Percentiles rank a stretch among this genome's conserved stretches.
Conservation (phyloP, 2,888 invertebrate species). For the Drosophila borealis region DNA sequence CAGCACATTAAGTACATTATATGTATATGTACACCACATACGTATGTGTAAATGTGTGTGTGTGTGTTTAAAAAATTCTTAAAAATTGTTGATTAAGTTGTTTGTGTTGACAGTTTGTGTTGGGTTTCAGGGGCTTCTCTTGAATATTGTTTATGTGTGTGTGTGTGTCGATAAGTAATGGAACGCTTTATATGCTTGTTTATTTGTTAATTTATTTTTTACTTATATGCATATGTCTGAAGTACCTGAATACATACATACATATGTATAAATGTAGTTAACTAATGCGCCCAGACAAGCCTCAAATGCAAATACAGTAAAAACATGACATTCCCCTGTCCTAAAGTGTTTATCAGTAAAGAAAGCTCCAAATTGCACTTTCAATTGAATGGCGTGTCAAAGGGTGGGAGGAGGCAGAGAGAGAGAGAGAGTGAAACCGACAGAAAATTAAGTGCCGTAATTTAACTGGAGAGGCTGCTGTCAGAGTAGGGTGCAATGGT, state of each 20-base stretch:
- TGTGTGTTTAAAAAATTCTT: slow-evolving; percentile 35
- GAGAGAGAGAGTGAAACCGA: slow-evolving; percentile 30
- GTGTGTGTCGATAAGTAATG: background rate
- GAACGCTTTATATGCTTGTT: background rate
- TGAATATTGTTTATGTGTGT: slow-evolving; percentile 28
- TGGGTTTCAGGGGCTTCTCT: slow-evolving; percentile 28
- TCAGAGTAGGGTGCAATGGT: slow-evolving; percentile 50
- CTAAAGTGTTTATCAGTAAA: slow-evolving; percentile 31
- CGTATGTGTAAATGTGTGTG: background rate
- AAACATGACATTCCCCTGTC: slow-evolving; percentile 13
- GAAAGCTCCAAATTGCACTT: slow-evolving; percentile 30
- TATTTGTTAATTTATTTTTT: slow-evolving; percentile 4
- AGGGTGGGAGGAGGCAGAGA: slow-evolving; percentile 8
- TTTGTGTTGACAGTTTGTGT: slow-evolving; percentile 60
- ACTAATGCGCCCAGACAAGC: too few relatives aligned
- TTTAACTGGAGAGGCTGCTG: slow-evolving; percentile 47
- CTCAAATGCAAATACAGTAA: slow-evolving; percentile 32
- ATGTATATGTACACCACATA: slow-evolving; percentile 15
- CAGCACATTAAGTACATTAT: slow-evolving; percentile 46
- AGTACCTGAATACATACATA: background rate
- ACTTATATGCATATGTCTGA: slow-evolving; percentile 3
- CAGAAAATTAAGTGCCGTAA: slow-evolving; percentile 57
- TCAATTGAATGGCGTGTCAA: slow-evolving; percentile 45
- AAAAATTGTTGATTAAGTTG: slow-evolving; percentile 66
- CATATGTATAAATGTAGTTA: too few relatives aligned